Evolutionary conservation across 2,888 invertebrate species (phyloP).

Genomic region (Petrolisthes cinctipes): DNA sequence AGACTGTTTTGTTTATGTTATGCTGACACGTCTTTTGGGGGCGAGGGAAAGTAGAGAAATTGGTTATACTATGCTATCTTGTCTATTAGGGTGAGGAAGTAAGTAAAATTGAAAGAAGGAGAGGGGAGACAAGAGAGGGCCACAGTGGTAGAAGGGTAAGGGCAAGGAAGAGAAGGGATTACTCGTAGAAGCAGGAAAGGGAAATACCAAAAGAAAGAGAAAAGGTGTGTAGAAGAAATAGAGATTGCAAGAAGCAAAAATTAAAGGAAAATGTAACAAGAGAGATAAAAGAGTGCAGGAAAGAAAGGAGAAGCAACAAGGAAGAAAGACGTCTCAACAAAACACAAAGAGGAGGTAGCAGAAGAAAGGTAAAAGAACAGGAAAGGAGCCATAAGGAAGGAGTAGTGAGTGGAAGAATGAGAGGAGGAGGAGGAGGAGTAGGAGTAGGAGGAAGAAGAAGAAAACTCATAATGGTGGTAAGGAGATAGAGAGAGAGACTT

Average conservation of each 20-base stretch:
- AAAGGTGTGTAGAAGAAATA: neutral
- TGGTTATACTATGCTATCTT: too few relatives aligned
- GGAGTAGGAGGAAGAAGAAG: neutral
- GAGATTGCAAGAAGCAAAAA: neutral
- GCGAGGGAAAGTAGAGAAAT: neutral
- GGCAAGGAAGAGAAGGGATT: neutral
- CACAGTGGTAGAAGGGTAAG: neutral
- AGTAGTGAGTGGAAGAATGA: neutral
- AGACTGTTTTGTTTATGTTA: too few relatives aligned
- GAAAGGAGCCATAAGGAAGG: neutral
- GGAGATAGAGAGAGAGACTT: too few relatives aligned
- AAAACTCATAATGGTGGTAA: too few relatives aligned
- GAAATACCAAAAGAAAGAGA: too few relatives aligned
- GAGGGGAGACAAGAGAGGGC: neutral
- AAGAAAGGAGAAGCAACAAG: conserved; percentile 1
- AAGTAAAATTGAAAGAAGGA: neutral
- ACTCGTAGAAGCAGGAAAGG: too few relatives aligned
- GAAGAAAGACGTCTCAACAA: neutral
- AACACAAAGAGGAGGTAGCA: neutral
- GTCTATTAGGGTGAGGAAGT: too few relatives aligned
- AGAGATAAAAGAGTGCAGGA: neutral
- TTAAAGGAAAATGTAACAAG: neutral
- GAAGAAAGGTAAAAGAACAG: neutral
- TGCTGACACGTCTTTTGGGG: too few relatives aligned
- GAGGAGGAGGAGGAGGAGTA: conserved; percentile 23